Percentiles rank a stretch among this genome's conserved stretches.
Evolutionary conservation across 1,140 invertebrate genomes (phyloP).

Genomic region (Pristionchus pacificus): DNA sequence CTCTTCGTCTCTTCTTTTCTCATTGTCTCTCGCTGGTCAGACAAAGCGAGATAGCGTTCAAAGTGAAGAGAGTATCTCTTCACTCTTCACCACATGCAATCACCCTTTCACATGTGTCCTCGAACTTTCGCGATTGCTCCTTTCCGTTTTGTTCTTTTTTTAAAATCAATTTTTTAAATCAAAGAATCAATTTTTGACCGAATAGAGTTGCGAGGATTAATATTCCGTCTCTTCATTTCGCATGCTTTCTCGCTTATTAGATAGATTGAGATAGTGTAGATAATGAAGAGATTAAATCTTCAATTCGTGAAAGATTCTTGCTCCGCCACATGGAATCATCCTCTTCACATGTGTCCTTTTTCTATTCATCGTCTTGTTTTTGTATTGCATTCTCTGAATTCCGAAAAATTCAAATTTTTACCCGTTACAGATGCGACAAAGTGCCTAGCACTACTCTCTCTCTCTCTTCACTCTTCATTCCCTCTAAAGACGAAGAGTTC

Average conservation of each 20-base stretch:
- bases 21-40: too few species aligned
- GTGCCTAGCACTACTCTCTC: neutral
- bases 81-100: neutral
- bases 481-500: neutral
- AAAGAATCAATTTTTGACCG: neutral
- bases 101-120: constrained; percentile 5
- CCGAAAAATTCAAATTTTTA: constrained; percentile 3
- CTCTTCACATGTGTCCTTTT: constrained; percentile 3
- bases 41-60: too few species aligned
- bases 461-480: neutral
- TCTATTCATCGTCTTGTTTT: neutral
- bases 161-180: neutral
- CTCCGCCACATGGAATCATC: constrained; percentile 13
- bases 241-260: neutral
- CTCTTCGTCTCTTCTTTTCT: too few species aligned
- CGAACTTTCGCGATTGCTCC: neutral
- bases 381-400: neutral
- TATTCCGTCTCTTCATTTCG: neutral
- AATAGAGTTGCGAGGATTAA: neutral
- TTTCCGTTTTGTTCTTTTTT: constrained; percentile 8
- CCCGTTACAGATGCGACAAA: constrained; percentile 7
- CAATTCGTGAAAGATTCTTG: neutral
- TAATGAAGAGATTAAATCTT: neutral
- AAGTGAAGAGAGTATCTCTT: constrained; percentile 4
- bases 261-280: neutral